These are phyloP conservation scores for Pseudobourletiella spinata DNA, from an alignment of 1,140 invertebrate genomes.

Conservation along the genomic window DNA sequence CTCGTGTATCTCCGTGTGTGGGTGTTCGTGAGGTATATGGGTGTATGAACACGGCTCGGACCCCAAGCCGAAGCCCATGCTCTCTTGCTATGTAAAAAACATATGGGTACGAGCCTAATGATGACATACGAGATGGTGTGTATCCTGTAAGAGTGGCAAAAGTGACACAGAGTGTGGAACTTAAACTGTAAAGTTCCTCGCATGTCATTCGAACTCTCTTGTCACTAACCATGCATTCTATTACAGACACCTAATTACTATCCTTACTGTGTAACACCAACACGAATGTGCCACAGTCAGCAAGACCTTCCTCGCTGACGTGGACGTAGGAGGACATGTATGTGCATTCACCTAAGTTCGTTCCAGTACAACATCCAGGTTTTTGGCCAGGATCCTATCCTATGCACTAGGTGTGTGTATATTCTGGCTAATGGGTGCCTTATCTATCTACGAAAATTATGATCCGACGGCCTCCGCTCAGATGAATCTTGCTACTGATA, in stretches of 20 bases:
- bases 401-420: too few relatives aligned
- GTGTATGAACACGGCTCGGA: not conserved
- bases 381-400: too few relatives aligned
- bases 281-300: not conserved
- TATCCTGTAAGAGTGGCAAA: slow-evolving; percentile 5
- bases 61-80: too few relatives aligned
- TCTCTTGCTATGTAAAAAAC: too few relatives aligned
- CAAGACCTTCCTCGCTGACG: not conserved
- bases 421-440: too few relatives aligned
- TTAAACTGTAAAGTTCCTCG: slow-evolving; percentile 14
- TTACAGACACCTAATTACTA: slow-evolving; percentile 34
- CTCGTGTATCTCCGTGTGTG: not conserved
- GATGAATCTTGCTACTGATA: too few relatives aligned
- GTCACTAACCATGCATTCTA: slow-evolving; percentile 34
- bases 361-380: too few relatives aligned
- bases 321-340: too few relatives aligned
- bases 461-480: too few relatives aligned
- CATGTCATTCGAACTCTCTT: slow-evolving; percentile 29
- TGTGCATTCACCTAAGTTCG: too few relatives aligned
- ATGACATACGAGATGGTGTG: slow-evolving; percentile 8
- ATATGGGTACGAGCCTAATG: slow-evolving; percentile 10
- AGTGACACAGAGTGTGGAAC: not conserved
- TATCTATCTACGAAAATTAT: too few relatives aligned
- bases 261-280: slow-evolving; percentile 21
- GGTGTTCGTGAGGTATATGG: not conserved